Conservation (phyloP, 2,888 invertebrate species). For the Sabatieria punctata region DNA sequence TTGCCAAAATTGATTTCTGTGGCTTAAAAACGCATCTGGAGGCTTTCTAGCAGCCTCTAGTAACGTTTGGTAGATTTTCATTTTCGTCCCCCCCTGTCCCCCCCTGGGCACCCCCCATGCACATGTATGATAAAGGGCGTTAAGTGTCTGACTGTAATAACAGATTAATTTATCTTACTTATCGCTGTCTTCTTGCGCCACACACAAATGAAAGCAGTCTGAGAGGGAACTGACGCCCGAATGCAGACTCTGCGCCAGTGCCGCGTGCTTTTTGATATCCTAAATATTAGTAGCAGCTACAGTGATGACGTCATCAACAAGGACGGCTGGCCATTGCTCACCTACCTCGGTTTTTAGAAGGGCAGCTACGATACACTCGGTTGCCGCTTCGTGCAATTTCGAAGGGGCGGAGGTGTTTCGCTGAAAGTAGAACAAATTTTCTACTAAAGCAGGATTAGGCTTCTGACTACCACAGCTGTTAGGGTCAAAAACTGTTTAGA, state of each 20-base stretch:
- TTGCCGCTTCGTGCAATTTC: constrained; percentile 63
- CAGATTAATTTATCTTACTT: constrained; percentile 47
- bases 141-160: not conserved
- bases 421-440: no score
- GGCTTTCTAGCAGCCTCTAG: no score
- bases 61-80: no score
- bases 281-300: constrained; percentile 16
- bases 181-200: constrained; percentile 78
- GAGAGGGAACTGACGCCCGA: constrained; percentile 58
- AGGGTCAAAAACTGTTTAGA: no score
- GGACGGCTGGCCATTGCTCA: not conserved
- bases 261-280: constrained; percentile 43
- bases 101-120: no score
- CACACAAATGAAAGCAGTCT: constrained; percentile 69
- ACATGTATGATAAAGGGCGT: no score
- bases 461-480: no score
- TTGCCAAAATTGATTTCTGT: no score
- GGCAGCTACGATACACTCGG: constrained; percentile 71
- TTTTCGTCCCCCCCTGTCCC: no score
- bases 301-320: not conserved
- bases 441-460: no score
- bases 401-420: constrained; percentile 28
- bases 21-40: no score
- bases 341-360: constrained; percentile 56
- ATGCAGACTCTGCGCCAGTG: constrained; percentile 60